Conservation (phyloP, 2,113 vertebrate genomes). For the Sclerurus mexicanus region DNA sequence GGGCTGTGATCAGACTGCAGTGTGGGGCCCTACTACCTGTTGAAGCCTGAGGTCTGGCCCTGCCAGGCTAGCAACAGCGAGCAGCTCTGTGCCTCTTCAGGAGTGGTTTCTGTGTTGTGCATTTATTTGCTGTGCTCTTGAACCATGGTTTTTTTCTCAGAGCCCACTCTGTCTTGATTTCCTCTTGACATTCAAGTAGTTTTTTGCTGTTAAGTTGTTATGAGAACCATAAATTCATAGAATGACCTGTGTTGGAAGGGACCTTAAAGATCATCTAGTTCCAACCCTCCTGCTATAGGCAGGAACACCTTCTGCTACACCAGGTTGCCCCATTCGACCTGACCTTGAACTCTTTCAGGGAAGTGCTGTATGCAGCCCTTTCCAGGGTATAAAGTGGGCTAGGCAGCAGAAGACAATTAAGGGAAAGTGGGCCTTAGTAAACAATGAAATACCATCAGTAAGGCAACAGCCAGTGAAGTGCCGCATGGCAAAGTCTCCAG, state of each 20-base stretch:
- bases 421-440: background rate
- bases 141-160: background rate
- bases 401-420: background rate
- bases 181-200: background rate
- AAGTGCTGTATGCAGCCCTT: background rate
- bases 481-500: background rate
- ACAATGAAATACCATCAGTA: background rate
- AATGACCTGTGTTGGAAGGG: rapidly evolving
- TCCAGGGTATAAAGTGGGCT: background rate
- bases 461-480: rapidly evolving
- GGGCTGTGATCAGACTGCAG: rapidly evolving
- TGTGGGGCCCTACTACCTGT: rapidly evolving
- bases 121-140: background rate
- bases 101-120: background rate
- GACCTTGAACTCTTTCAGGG: background rate
- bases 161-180: background rate
- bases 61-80: rapidly evolving
- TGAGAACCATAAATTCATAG: background rate
- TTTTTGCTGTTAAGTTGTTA: background rate
- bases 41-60: rapidly evolving
- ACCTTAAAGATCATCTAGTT: background rate
- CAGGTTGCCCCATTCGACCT: background rate
- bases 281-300: background rate
- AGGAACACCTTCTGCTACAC: background rate
- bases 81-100: background rate